Evolutionary conservation across 1,140 invertebrate genomes (phyloP), one percentile per base, ranked within the genome.

Genomic region (Dendrolimus punctatus): DNA sequence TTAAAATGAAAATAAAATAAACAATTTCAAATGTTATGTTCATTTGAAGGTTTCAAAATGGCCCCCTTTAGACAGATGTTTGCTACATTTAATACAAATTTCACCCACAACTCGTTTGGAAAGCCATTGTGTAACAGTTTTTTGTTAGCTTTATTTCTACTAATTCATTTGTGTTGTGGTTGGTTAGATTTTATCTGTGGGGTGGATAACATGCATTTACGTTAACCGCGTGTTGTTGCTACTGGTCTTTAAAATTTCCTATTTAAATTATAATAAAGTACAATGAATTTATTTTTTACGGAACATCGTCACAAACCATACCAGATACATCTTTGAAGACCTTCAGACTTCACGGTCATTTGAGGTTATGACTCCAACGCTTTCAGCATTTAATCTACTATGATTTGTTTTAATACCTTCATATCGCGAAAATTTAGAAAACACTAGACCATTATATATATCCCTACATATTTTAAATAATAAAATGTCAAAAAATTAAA

Each of bases 121-220:
- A 72, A 70, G 71, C 72, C 71, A 85, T 85, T 85, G 79, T 85
- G 64, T 65, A 73, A 79, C 65, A 62, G 73, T 81, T 78, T 80
- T 80, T 82, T 77, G 74, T 40, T 61, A 77, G 67, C 76, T 78
- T 85, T 80, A 85, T 85, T 80, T 80, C 74, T 73, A 76, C 76
- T 82, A 85, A 85, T 81, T 82, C 81, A 71, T 81, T 85, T 81
- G 79, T 80, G 66, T 65, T 79, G 76, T 68, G 81, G 81, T 85
- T 81, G 81, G 81, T 85, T 85, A 82, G 78, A 76, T 80, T 45
- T 45, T 51, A 76, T 78, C 72, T 23, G 71, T 67, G 51, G 73
- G 70, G 81, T 72, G 75, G 23, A 3, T 23, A 68, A 75, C 70
- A 63, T 69, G 72, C 73, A 75, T 75, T 78, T 79, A 80, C 78